These are phyloP conservation scores for Chrysotoxum bicinctum DNA, from an alignment of 2,888 invertebrate species.

Conservation along the genomic window DNA sequence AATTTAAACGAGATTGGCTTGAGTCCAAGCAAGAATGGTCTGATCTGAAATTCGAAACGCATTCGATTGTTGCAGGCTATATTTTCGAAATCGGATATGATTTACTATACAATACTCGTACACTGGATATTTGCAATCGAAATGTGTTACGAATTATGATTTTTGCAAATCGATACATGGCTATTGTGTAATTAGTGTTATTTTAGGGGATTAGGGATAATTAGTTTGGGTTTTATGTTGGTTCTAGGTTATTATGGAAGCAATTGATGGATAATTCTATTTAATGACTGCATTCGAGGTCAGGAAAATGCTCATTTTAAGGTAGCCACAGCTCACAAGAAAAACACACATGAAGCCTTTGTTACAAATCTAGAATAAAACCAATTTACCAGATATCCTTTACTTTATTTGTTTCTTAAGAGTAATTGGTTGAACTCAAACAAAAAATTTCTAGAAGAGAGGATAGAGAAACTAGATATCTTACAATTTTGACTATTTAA, in stretches of 20 bases:
- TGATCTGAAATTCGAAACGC: constrained; percentile 74
- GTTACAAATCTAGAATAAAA: too few relatives aligned
- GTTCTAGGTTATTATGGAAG: constrained; percentile 42
- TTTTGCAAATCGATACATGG: constrained; percentile 45
- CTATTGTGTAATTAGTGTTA: constrained; percentile 62
- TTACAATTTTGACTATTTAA: too few relatives aligned
- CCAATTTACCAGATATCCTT: neutral
- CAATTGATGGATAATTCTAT: constrained; percentile 24
- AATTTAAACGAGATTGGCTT: constrained; percentile 75
- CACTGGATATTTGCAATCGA: constrained; percentile 37
- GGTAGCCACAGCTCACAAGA: neutral
- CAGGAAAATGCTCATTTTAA: neutral
- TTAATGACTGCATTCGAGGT: neutral
- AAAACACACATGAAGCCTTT: too few relatives aligned
- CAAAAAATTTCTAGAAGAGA: too few relatives aligned
- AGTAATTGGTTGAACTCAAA: too few relatives aligned
- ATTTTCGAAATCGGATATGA: constrained; percentile 67
- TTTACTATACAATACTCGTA: constrained; percentile 24
- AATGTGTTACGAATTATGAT: constrained; percentile 17
- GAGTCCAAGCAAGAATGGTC: constrained; percentile 58
- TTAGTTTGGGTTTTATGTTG: constrained; percentile 16
- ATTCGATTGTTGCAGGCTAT: constrained; percentile 74
- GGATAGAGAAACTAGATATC: too few relatives aligned
- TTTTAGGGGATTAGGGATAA: constrained; percentile 58
- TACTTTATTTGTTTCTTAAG: too few relatives aligned